phyloP scores from a whole-genome alignment of 1,140 invertebrate species.

The Drosophila ficusphila region DNA sequence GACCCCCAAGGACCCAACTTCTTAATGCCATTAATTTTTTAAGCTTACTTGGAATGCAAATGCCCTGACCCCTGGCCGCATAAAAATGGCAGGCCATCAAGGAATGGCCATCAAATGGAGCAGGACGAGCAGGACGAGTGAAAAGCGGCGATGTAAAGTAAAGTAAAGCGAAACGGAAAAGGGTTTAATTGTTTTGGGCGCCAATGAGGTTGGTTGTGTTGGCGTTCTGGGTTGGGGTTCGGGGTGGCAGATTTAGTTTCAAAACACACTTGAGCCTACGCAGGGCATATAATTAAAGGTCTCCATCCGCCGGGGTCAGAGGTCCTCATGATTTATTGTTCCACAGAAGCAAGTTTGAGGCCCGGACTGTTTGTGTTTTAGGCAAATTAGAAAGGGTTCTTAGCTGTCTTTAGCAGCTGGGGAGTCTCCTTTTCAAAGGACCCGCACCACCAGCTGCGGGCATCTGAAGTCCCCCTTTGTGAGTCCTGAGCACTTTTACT shows the following conservation, averaged over 20 bases:
- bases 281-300: slow-evolving; percentile 65
- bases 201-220: slow-evolving; percentile 41
- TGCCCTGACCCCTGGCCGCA: slow-evolving; percentile 26
- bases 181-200: slow-evolving; percentile 80
- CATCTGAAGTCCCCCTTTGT: background rate
- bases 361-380: slow-evolving; percentile 46
- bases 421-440: slow-evolving; percentile 19
- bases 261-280: slow-evolving; percentile 76
- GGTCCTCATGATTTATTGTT: slow-evolving; percentile 74
- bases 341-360: slow-evolving; percentile 65
- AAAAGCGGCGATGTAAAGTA: too few species aligned
- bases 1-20: slow-evolving; percentile 59
- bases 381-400: slow-evolving; percentile 78
- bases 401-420: slow-evolving; percentile 46
- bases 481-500: slow-evolving; percentile 1
- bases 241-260: slow-evolving; percentile 71
- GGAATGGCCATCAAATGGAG: slow-evolving; percentile 18
- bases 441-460: slow-evolving; percentile 4
- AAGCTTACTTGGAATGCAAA: slow-evolving; percentile 76
- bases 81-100: slow-evolving; percentile 72
- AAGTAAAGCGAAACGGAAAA: slow-evolving; percentile 41
- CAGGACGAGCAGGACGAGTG: background rate
- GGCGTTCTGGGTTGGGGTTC: too few species aligned
- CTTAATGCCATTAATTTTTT: slow-evolving; percentile 83
- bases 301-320: slow-evolving; percentile 8